These are phyloP conservation scores for Nomada flava DNA, from an alignment of 2,888 invertebrate genomes.

Conservation along the genomic window DNA sequence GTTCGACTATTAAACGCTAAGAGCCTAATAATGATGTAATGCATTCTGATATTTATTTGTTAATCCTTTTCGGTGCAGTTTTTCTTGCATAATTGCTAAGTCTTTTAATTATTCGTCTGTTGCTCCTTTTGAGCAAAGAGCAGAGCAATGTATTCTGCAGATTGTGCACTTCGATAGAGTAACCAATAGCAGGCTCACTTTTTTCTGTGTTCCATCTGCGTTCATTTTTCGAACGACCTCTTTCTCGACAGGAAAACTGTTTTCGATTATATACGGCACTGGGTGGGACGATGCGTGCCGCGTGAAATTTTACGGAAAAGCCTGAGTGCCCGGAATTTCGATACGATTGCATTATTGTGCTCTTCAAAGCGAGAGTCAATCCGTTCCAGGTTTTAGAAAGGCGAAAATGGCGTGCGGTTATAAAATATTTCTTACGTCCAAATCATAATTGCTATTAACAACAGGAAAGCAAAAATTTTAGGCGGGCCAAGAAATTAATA, in stretches of 20 bases:
- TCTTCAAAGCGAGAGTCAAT: conserved; percentile 30
- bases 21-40: too few species aligned
- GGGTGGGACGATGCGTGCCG: conserved; percentile 11
- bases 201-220: conserved; percentile 13
- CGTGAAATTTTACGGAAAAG: conserved; percentile 41
- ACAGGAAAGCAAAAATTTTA: background rate
- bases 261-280: conserved; percentile 29
- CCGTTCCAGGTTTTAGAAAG: conserved; percentile 14
- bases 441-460: background rate
- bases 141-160: conserved; percentile 26
- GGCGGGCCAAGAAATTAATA: too few species aligned
- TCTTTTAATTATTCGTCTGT: too few species aligned
- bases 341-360: conserved; percentile 34
- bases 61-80: too few species aligned
- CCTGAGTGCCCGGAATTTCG: conserved; percentile 36
- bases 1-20: too few species aligned
- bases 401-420: background rate
- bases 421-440: conserved; percentile 4
- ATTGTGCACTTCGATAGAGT: conserved; percentile 17
- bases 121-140: background rate
- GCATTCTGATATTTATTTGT: too few species aligned
- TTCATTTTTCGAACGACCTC: conserved; percentile 17
- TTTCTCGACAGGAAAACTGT: conserved; percentile 18
- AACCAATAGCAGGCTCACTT: conserved; percentile 6
- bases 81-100: too few species aligned